phyloP scores from a whole-genome alignment of 2,113 vertebrate species.

The Clarias magur region DNA sequence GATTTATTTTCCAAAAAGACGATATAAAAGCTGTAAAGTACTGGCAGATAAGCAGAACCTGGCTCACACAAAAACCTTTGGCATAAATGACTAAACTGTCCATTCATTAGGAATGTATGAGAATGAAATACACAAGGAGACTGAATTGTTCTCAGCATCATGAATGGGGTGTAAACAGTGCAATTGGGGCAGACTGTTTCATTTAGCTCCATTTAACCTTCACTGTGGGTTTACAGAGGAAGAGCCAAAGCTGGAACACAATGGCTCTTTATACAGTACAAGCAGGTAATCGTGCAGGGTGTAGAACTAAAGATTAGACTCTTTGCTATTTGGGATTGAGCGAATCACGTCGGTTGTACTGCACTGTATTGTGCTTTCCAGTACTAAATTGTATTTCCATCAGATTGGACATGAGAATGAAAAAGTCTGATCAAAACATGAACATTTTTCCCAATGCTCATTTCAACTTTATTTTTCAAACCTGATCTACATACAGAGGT shows the following conservation, averaged over 20 bases:
- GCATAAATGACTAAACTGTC: constrained; percentile 34
- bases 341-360: background rate
- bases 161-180: constrained; percentile 36
- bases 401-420: too few relatives aligned
- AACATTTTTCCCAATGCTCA: background rate
- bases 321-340: background rate
- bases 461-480: background rate
- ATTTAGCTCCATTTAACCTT: constrained; percentile 40
- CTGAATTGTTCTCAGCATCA: background rate
- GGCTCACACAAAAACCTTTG: constrained; percentile 15
- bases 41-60: constrained; percentile 10
- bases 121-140: constrained; percentile 1
- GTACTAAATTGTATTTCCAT: background rate
- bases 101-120: constrained; percentile 22
- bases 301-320: background rate
- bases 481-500: constrained; percentile 19
- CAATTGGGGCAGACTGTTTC: constrained; percentile 26
- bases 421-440: background rate
- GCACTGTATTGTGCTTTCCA: too few relatives aligned
- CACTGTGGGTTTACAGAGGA: background rate
- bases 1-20: background rate
- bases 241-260: constrained; percentile 18
- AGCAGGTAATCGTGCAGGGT: background rate
- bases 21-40: background rate
- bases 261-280: background rate